Evolutionary conservation across 2,888 invertebrate species (phyloP).

Genomic region (Idaea straminata): DNA sequence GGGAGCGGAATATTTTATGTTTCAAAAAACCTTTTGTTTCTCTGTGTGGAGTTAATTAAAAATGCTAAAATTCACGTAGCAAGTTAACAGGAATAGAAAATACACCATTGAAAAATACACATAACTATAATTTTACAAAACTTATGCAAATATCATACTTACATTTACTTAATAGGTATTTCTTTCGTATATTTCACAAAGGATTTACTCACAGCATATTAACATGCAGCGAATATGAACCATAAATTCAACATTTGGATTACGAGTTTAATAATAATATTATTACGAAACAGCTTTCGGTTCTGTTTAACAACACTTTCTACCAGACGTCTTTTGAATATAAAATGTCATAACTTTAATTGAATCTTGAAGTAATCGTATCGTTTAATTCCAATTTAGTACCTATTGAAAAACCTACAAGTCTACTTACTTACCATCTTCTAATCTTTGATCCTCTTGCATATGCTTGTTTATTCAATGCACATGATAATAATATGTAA

Average conservation of each 20-base stretch:
- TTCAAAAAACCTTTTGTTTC: too few species aligned
- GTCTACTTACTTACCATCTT: too few species aligned
- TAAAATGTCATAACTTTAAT: constrained; percentile 21
- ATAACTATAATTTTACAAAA: background rate
- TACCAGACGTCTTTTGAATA: constrained; percentile 27
- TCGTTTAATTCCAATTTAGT: background rate
- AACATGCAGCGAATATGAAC: background rate
- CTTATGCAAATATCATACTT: background rate
- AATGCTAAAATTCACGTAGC: too few species aligned
- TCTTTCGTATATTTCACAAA: background rate
- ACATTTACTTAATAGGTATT: background rate
- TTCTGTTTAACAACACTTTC: constrained; percentile 35
- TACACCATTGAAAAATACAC: too few species aligned
- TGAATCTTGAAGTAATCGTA: background rate
- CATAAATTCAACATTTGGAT: constrained; percentile 21
- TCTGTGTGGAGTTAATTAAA: too few species aligned
- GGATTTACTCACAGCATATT: background rate
- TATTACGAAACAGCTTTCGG: constrained; percentile 44
- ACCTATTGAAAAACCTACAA: background rate
- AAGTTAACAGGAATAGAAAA: too few species aligned
- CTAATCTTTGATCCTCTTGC: background rate
- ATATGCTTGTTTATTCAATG: too few species aligned
- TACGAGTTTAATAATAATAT: constrained; percentile 23
- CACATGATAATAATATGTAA: too few species aligned
- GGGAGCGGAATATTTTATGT: too few species aligned